These are phyloP conservation scores for Lates japonicus DNA, from an alignment of 2,797 vertebrate species.

Conservation along the genomic window DNA sequence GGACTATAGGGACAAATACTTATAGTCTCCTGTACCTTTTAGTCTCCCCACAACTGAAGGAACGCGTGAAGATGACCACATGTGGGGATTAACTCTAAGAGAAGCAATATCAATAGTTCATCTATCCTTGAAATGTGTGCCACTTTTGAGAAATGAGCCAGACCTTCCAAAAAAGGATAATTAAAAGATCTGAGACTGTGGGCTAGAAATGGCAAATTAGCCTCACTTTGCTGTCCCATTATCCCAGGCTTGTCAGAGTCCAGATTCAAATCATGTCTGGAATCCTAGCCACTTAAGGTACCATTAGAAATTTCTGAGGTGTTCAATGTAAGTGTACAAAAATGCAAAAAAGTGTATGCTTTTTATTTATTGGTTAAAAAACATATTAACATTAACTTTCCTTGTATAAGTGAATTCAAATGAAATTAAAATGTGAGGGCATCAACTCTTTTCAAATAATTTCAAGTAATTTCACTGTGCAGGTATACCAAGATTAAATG, in stretches of 20 bases:
- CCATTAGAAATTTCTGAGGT: constrained; percentile 1
- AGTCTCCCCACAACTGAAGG: constrained; percentile 56
- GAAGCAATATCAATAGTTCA: constrained; percentile 79
- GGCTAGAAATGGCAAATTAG: constrained; percentile 71
- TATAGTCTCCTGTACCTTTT: constrained; percentile 75
- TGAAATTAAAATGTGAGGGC: not conserved
- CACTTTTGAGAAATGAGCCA: constrained; percentile 82
- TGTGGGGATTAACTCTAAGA: constrained; percentile 72
- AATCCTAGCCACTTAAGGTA: constrained; percentile 30
- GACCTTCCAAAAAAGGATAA: constrained; percentile 73
- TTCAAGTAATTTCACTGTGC: not conserved
- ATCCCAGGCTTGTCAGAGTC: constrained; percentile 37
- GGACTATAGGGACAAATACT: constrained; percentile 80
- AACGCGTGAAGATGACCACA: constrained; percentile 64
- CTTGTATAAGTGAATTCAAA: not conserved
- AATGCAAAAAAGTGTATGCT: not conserved
- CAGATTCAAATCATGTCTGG: constrained; percentile 53
- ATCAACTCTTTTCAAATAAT: not conserved
- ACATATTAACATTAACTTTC: not conserved
- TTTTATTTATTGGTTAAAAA: not conserved
- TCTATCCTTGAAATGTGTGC: constrained; percentile 78
- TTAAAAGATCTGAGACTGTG: constrained; percentile 71
- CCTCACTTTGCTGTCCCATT: constrained; percentile 57
- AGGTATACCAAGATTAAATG: not conserved
- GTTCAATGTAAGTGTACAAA: not conserved